phyloP scores from a whole-genome alignment of 1,140 invertebrate genomes.

The Aphelinus atriplicis region DNA sequence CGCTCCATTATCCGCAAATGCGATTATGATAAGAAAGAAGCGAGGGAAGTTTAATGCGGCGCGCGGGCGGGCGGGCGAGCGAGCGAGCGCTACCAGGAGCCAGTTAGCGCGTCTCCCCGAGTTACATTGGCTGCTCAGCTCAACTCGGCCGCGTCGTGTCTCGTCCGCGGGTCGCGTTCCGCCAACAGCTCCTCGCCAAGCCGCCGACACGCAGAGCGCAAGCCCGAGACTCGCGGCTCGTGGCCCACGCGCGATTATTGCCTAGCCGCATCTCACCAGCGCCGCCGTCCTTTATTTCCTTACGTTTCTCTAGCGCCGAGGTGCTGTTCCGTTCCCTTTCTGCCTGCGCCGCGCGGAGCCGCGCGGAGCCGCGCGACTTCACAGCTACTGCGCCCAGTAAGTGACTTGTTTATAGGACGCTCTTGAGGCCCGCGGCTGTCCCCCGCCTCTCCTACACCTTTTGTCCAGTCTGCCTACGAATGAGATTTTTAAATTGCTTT shows the following conservation, averaged over 20 bases:
- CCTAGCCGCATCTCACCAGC: neutral
- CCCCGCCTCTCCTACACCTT: no score
- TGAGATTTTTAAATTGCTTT: no score
- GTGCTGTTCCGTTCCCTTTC: neutral
- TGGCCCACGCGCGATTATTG: slow-evolving; percentile 5
- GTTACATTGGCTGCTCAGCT: neutral
- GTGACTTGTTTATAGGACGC: neutral
- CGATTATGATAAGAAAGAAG: slow-evolving; percentile 66
- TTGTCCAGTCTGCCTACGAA: no score
- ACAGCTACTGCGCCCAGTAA: neutral
- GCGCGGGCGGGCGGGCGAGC: slow-evolving; percentile 13
- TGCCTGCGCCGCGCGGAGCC: neutral
- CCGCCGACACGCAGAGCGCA: neutral
- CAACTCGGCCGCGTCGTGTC: neutral
- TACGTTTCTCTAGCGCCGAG: neutral
- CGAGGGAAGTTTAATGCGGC: slow-evolving; percentile 61
- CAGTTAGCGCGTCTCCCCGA: neutral
- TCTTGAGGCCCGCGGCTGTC: no score
- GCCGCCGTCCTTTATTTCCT: neutral
- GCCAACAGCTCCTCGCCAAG: neutral
- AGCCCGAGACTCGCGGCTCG: neutral
- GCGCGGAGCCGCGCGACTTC: no score
- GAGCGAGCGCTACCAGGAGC: neutral
- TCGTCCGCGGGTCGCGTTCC: neutral
- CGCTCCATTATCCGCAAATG: slow-evolving; percentile 66